These are phyloP conservation scores for Andrena camellia DNA, from an alignment of 2,888 invertebrate species.

Conservation along the genomic window DNA sequence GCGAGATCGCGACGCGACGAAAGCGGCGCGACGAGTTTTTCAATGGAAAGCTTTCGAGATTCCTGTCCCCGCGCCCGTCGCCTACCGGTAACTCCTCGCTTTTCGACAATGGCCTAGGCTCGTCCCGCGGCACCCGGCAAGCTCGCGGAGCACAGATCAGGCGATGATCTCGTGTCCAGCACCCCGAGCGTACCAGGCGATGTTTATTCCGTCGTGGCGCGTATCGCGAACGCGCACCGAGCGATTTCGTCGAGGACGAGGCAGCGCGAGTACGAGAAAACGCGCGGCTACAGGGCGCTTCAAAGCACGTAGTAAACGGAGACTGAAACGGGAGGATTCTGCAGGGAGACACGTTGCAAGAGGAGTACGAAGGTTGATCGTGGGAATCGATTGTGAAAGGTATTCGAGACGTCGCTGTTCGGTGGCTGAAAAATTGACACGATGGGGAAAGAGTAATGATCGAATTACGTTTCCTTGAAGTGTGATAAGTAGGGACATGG, in stretches of 20 bases:
- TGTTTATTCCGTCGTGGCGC: conserved; percentile 52
- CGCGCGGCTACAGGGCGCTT: conserved; percentile 52
- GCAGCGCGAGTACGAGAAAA: conserved; percentile 64
- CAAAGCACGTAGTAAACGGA: conserved; percentile 8
- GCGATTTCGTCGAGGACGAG: conserved; percentile 58
- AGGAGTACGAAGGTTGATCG: too few relatives aligned
- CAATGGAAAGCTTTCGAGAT: conserved; percentile 41
- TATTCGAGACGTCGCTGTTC: too few relatives aligned
- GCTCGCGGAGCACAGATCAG: neutral
- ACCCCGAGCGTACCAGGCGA: conserved; percentile 12
- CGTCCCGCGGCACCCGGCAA: neutral
- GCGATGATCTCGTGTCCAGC: conserved; percentile 11
- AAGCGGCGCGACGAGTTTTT: conserved; percentile 46
- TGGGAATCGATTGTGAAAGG: too few relatives aligned
- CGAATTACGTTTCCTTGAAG: too few relatives aligned
- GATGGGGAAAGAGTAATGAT: too few relatives aligned
- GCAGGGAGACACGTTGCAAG: neutral
- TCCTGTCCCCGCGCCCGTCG: conserved; percentile 8
- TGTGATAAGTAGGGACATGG: too few relatives aligned
- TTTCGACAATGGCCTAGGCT: conserved; percentile 40
- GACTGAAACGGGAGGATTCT: neutral
- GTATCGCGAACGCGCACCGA: conserved; percentile 50
- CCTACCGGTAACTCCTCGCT: conserved; percentile 39
- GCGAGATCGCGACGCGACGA: conserved; percentile 36
- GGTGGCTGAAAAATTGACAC: too few relatives aligned